Conservation (phyloP, 2,888 invertebrate species). For the Drosophila emarginata region DNA sequence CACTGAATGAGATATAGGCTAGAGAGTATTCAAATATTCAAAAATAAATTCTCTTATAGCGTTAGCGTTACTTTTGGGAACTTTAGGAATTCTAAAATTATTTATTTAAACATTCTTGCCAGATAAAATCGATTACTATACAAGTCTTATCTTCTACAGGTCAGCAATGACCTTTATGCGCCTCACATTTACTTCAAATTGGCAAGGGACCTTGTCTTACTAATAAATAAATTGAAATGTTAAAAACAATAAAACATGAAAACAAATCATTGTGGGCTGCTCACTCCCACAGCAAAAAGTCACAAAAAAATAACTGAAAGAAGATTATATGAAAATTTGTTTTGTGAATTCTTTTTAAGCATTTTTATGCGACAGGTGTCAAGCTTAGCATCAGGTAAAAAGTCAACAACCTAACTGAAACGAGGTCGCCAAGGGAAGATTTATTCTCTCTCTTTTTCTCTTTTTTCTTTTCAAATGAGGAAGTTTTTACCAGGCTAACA, state of each 20-base stretch:
- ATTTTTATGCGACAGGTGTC: slow-evolving; percentile 64
- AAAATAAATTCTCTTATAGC: too few species aligned
- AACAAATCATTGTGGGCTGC: not conserved
- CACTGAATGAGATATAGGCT: too few species aligned
- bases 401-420: slow-evolving; percentile 9
- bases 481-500: slow-evolving; percentile 10
- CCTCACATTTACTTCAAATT: slow-evolving; percentile 2
- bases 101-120: too few species aligned
- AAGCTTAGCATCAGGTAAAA: slow-evolving; percentile 46
- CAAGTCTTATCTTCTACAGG: too few species aligned
- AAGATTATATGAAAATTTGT: not conserved
- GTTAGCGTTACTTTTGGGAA: too few species aligned
- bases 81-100: too few species aligned
- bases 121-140: too few species aligned
- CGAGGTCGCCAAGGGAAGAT: slow-evolving; percentile 38
- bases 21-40: too few species aligned
- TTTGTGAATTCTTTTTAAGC: slow-evolving; percentile 20
- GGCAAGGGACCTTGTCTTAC: not conserved
- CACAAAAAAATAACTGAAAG: not conserved
- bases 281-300: slow-evolving; percentile 33
- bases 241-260: not conserved
- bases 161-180: not conserved
- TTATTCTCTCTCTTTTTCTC: slow-evolving; percentile 32
- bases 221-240: slow-evolving; percentile 6
- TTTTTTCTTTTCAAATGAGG: slow-evolving; percentile 26